Percentiles rank a stretch among this genome's conserved stretches.
Evolutionary conservation across 2,113 vertebrate species (phyloP).

Genomic region (Oceanodroma tethys): DNA sequence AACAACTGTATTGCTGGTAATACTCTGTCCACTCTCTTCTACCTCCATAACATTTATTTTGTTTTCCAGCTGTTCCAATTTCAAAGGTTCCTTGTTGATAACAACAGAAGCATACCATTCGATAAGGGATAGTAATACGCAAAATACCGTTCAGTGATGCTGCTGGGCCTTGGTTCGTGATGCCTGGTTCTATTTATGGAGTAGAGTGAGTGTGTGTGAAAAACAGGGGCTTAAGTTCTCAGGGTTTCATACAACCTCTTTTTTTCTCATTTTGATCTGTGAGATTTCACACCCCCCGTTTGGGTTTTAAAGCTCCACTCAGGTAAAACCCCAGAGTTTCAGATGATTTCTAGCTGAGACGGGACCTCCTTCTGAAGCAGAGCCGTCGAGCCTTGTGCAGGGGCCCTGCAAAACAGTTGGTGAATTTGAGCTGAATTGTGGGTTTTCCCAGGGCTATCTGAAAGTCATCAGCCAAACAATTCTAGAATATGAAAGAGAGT

Average conservation of each 20-base stretch:
- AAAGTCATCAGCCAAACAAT: neutral
- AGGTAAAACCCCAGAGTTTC: constrained; percentile 27
- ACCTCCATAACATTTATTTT: rapidly evolving
- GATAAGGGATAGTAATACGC: rapidly evolving
- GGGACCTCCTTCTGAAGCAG: neutral
- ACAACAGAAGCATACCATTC: neutral
- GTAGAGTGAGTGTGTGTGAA: neutral
- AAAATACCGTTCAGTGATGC: rapidly evolving
- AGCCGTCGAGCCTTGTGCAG: neutral
- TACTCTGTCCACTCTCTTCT: neutral
- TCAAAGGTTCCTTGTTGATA: neutral
- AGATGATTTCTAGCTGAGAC: neutral
- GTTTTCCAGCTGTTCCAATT: neutral
- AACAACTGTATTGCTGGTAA: rapidly evolving
- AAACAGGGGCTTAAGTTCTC: constrained; percentile 3
- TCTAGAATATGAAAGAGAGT: too few species aligned
- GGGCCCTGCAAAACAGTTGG: neutral
- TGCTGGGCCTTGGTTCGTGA: rapidly evolving
- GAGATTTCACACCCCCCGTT: constrained; percentile 38
- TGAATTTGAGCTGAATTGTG: neutral
- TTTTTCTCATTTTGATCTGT: constrained; percentile 22
- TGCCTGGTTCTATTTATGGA: neutral
- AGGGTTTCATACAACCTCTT: neutral
- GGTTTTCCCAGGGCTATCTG: too few species aligned
- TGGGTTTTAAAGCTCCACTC: constrained; percentile 1